phyloP scores from a whole-genome alignment of 2,113 vertebrate species.

The Porphyrio hochstetteri region DNA sequence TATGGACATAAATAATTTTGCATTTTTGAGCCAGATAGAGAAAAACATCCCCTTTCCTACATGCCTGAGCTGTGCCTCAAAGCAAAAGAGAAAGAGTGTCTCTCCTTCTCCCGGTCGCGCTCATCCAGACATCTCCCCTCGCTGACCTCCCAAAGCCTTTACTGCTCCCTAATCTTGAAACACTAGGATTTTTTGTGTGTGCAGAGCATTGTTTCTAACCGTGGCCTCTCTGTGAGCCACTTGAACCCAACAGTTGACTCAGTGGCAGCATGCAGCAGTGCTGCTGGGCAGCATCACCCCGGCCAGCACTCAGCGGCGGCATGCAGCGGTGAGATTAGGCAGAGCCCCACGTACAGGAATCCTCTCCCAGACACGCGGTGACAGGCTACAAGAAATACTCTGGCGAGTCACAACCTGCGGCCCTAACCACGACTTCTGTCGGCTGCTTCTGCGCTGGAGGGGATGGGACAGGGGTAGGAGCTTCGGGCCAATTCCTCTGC shows the following conservation, averaged over 20 bases:
- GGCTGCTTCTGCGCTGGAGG: background rate
- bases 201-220: background rate
- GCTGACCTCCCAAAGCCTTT: background rate
- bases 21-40: background rate
- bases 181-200: background rate
- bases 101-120: background rate
- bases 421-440: rapidly evolving
- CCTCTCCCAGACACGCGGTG: background rate
- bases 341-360: constrained; percentile 2
- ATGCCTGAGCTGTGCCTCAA: background rate
- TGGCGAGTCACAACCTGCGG: background rate
- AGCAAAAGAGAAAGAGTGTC: background rate
- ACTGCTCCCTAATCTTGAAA: background rate
- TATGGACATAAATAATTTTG: background rate
- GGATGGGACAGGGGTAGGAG: background rate
- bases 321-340: constrained; percentile 18
- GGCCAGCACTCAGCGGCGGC: constrained; percentile 4
- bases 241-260: background rate
- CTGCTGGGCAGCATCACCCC: background rate
- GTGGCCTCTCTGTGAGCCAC: constrained; percentile 21
- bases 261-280: background rate
- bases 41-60: background rate
- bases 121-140: background rate
- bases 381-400: background rate
- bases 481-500: background rate